Evolutionary conservation across 92 coral and sea anemone genomes (phyloP), one percentile per base, ranked within the genome.

Genomic region (Nematostella vectensis): DNA sequence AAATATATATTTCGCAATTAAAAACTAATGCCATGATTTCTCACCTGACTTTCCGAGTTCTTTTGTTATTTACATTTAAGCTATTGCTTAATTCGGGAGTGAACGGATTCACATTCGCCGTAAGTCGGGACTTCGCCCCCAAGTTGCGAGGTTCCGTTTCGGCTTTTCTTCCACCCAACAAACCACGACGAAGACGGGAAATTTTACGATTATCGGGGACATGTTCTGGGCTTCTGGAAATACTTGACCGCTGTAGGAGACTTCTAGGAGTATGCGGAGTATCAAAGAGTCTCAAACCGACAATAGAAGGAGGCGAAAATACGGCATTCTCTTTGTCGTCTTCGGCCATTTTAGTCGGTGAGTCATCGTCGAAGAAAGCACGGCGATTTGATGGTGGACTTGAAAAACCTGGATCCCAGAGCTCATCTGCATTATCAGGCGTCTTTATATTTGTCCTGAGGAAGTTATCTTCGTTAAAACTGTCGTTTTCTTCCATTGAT

Each of bases 221-320:
- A 1, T 51, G 55, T 29, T 69, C 72, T 38, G 72, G 81, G 61
- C 66, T 69, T 30, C 65, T 62, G 26, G 73, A 70, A 11, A 61
- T 61, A 33, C 88, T 76, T 17, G 98, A 81, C 13, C 93, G 77
- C 55, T 91, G 83, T 0, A 91, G 88, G 24, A 91, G 61, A 56
- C 83, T 91, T 52, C 89, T 91, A n/a, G 98, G 98, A 16, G 98
- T 91, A 45, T 91, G 96, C 26, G 98, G 98, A 22, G 96, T 84
- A 49, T 91, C 98, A 58, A 91, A 91, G 19, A 91, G 78, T 29
- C 95, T 72, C 48, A 91, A 65, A 4, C 79, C 93, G 43, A 94
- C 80, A 10, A 91, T 79, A 4, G 98, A 82, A n/a, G 98, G 96
- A 17, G 98, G 98, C 24, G 98, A 85, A 33, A 78, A 63, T 15